Base-by-base conservation (phyloP, 1,140 invertebrate genomes). In the Battus philenor region DNA sequence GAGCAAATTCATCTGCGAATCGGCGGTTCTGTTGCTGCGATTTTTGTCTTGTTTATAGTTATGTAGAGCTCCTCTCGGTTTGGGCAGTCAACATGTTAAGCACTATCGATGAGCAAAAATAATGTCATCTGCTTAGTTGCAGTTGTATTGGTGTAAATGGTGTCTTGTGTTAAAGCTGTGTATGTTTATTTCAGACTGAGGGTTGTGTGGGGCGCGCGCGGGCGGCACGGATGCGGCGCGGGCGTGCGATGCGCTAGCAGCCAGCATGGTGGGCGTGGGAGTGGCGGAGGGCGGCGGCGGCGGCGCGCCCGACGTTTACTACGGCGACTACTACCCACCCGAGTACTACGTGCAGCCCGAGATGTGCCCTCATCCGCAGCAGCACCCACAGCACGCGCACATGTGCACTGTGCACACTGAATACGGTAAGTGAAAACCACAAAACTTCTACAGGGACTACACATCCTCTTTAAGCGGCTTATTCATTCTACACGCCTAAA, bases 361-460 rank as follows among this genome's bases (percentile, higher is more conserved):
- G 58, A 82, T 86, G 77, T 85, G 80, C 53, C 73, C 73, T 33
- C 79, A 81, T 34, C 80, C 80, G 11, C 72, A 77, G 53, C 79
- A 82, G 58, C 83, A 85, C 38, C 81, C 78, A 13, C 80, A 80
- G 53, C 80, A 84, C 48, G 56, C 77, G 49, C 85, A 87, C 54
- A 83, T 87, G 73, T 87, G 85, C 67, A 76, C 82, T 44, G 66
- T 84, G 63, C 80, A 82, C 61, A 54, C 75, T 47, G 85, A 86
- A 50, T 87, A 84, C 47, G 78, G 84, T 86, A 45, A 54, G 24
- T 26, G 3, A 3, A 22, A 7, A 22, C 20, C n/a, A n/a, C n/a
- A n/a, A 22, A 4, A 4, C 20, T 7, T 4, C 20, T 22, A n/a
- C n/a, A n/a, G n/a, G n/a, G n/a, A n/a, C n/a, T n/a, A n/a, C n/a